Percentiles rank a stretch among this genome's conserved stretches.
Evolutionary conservation across 2,113 vertebrate genomes (phyloP).

Genomic region (Tursiops truncatus): DNA sequence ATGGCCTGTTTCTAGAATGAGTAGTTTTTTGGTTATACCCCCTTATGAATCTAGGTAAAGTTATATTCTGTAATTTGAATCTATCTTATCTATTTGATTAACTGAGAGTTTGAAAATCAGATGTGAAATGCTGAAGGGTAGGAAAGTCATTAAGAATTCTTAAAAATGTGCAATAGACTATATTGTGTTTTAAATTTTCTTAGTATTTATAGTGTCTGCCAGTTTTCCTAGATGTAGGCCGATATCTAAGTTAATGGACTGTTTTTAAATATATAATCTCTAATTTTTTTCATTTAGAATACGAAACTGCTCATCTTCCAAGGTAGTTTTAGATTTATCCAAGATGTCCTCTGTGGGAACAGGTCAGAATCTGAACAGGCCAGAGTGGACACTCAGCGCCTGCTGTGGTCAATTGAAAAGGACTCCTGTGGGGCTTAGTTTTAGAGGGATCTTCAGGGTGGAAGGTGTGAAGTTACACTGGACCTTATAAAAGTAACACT

Average conservation of each 20-base stretch:
- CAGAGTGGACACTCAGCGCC: not conserved
- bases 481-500: slow-evolving; percentile 65
- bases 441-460: not conserved
- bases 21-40: not conserved
- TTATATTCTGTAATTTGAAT: not conserved
- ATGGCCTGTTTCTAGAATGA: not conserved
- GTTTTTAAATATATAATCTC: not conserved
- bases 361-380: not conserved
- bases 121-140: not conserved
- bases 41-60: not conserved
- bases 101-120: not conserved
- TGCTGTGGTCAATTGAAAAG: not conserved
- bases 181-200: not conserved
- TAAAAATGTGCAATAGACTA: not conserved
- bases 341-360: not conserved
- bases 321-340: not conserved
- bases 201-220: not conserved
- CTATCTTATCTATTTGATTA: slow-evolving; percentile 1
- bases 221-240: not conserved
- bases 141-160: not conserved
- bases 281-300: not conserved
- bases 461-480: slow-evolving; percentile 50
- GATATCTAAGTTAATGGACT: not conserved
- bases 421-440: not conserved
- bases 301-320: not conserved